Evolutionary conservation across 2,113 vertebrate genomes (phyloP).

Genomic region (Tachycineta bicolor): DNA sequence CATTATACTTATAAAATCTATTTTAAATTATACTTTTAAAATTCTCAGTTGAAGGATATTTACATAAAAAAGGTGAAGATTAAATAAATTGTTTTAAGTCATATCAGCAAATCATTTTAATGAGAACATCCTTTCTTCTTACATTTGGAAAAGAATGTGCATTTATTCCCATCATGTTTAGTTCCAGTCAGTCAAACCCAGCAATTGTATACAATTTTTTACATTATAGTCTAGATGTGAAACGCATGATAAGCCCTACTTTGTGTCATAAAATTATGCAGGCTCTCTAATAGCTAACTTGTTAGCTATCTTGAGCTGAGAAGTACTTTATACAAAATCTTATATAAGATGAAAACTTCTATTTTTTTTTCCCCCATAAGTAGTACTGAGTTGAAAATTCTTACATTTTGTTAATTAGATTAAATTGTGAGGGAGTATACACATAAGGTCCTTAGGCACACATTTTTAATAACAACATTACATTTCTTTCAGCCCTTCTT

Average conservation of each 20-base stretch:
- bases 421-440: slow-evolving; percentile 16
- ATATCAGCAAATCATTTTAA: slow-evolving; percentile 70
- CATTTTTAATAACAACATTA: slow-evolving; percentile 48
- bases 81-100: slow-evolving; percentile 77
- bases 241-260: slow-evolving; percentile 30
- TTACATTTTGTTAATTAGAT: slow-evolving; percentile 54
- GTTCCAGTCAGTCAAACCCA: slow-evolving; percentile 42
- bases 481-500: slow-evolving; percentile 31
- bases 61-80: slow-evolving; percentile 74
- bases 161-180: slow-evolving; percentile 50
- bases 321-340: slow-evolving; percentile 4
- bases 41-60: slow-evolving; percentile 71
- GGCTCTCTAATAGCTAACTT: slow-evolving; percentile 28
- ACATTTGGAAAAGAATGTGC: slow-evolving; percentile 37
- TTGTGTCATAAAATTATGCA: slow-evolving; percentile 44
- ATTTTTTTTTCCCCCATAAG: not conserved
- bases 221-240: slow-evolving; percentile 17
- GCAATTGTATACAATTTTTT: not conserved
- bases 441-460: not conserved
- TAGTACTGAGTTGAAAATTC: slow-evolving; percentile 16
- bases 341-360: not conserved
- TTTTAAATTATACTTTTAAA: slow-evolving; percentile 72
- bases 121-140: slow-evolving; percentile 39
- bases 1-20: slow-evolving; percentile 77
- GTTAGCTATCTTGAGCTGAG: not conserved